These are phyloP conservation scores for Gerris lacustris DNA, from an alignment of 2,888 invertebrate species.

Conservation along the genomic window DNA sequence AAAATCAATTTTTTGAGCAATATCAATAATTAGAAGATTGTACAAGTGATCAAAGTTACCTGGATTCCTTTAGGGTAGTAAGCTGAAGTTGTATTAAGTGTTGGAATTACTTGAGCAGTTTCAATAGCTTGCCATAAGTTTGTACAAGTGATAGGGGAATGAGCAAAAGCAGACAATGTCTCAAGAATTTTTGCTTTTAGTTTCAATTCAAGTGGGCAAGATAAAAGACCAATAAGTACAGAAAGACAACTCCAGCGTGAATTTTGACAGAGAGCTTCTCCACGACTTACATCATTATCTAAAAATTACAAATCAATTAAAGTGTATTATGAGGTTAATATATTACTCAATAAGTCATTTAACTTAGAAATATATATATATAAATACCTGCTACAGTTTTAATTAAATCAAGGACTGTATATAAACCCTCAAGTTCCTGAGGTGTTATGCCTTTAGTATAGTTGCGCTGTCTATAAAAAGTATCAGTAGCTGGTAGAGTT, in stretches of 20 bases:
- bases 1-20: not conserved
- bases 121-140: constrained; percentile 78
- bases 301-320: constrained; percentile 19
- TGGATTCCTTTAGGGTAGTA: constrained; percentile 45
- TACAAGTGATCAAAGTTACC: constrained; percentile 21
- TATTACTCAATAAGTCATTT: too few species aligned
- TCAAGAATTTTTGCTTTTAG: constrained; percentile 74
- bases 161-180: constrained; percentile 67
- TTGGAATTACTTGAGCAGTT: constrained; percentile 63
- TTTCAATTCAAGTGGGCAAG: constrained; percentile 72
- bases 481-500: constrained; percentile 47
- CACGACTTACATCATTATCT: constrained; percentile 62
- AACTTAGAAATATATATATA: too few species aligned
- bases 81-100: constrained; percentile 49
- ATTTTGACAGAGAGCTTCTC: constrained; percentile 73
- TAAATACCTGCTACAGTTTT: constrained; percentile 52
- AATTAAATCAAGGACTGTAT: constrained; percentile 66
- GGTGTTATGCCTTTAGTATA: constrained; percentile 56
- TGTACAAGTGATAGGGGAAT: constrained; percentile 59
- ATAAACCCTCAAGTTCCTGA: constrained; percentile 72
- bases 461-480: constrained; percentile 45
- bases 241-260: constrained; percentile 75
- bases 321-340: too few species aligned
- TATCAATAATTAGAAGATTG: not conserved
- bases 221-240: constrained; percentile 66